Conservation (phyloP, 2,888 invertebrate species). For the Lepidocyrtoides sp. region DNA sequence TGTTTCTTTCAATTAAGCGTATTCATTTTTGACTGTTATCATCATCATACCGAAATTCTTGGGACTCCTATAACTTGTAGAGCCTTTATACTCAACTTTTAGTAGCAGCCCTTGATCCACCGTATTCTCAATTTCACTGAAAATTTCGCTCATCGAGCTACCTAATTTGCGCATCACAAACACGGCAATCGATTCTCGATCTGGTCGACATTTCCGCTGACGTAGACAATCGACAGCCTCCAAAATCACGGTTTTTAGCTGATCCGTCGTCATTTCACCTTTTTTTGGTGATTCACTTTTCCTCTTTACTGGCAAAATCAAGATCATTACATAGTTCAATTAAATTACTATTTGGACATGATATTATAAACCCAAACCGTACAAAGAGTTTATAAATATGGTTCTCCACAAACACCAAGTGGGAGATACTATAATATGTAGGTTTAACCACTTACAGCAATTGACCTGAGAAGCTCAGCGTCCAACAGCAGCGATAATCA, state of each 20-base stretch:
- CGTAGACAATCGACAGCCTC: constrained; percentile 95
- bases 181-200: constrained; percentile 93
- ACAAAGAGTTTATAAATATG: too few species aligned
- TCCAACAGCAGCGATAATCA: too few species aligned
- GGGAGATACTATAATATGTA: too few species aligned
- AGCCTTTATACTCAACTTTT: constrained; percentile 95
- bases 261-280: constrained; percentile 75
- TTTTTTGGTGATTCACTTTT: too few species aligned
- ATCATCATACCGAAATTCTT: constrained; percentile 88
- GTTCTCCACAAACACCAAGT: too few species aligned
- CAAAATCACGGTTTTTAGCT: constrained; percentile 90
- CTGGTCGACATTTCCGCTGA: constrained; percentile 94
- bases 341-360: too few species aligned
- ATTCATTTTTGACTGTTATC: not conserved
- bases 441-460: too few species aligned
- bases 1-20: too few species aligned
- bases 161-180: constrained; percentile 91
- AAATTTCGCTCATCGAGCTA: constrained; percentile 82
- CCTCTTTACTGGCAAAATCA: too few species aligned
- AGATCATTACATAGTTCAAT: too few species aligned
- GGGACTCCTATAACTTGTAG: constrained; percentile 94
- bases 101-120: constrained; percentile 92
- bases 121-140: constrained; percentile 91
- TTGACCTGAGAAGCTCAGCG: too few species aligned
- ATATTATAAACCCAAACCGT: too few species aligned